Base-by-base conservation (phyloP, 2,797 vertebrate genomes). In the Phalanger gymnotis region DNA sequence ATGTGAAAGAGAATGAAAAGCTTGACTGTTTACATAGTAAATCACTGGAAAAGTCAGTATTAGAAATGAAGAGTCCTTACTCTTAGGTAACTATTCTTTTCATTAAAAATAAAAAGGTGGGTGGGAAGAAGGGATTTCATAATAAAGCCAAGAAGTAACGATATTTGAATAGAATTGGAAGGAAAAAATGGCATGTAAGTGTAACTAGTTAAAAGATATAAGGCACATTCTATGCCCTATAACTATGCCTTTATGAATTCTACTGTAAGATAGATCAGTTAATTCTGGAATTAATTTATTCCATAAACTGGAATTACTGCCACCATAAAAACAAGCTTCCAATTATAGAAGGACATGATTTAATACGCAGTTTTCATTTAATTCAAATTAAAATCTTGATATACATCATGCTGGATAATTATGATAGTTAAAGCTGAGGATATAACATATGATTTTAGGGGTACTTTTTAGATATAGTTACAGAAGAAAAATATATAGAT, bases 331-430 rank as follows among this genome's bases (percentile, higher is more conserved):
- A 94, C 31, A 97, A 94, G 61, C 95, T 97, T 95, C 94, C 94
- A 97, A 94, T 97, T 98, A 98, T 93, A 96, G 52, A 92, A 94
- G 81, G 92, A 94, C 90, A 96, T 95, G 94, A 98, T 98, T 96
- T 97, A 98, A 95, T 91, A 96, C 40, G 96, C 0, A 95, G 92
- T 93, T 98, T 98, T 97, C 51, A 97, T 55, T 96, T 97, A 97
- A 98, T 95, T 98, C 94, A 94, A 97, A 97, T 94, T 94, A 93
- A 98, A 94, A 97, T 95, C 89, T 97, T 97, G 53, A 96, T 66
- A 93, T 95, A 97, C 2, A 96, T 81, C 95, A 93, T 92, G 89
- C 94, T 96, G 93, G 94, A 95, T 97, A 97, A 96, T 81, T 97
- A 97, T 58, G 1, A 90, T 95, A 97, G 91, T 97, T 97, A 98